phyloP scores from a whole-genome alignment of 2,888 invertebrate species.

The Cremastinae sp. region DNA sequence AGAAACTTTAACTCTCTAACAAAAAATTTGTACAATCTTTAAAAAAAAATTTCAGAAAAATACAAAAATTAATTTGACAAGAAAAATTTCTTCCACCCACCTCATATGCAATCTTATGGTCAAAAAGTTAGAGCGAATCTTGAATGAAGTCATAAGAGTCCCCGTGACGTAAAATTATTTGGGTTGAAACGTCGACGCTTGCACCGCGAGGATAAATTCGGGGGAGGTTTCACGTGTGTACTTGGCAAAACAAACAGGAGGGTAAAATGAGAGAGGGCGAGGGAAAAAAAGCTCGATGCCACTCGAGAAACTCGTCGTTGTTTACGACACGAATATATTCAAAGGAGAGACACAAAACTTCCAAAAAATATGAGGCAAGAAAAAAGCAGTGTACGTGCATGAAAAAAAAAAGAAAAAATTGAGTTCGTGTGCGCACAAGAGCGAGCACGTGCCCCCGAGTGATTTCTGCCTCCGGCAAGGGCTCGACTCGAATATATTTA shows the following conservation, averaged over 20 bases:
- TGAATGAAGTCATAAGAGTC: too few relatives aligned
- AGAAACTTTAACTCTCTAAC: too few relatives aligned
- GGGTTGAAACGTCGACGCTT: constrained; percentile 41
- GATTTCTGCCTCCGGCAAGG: constrained; percentile 43
- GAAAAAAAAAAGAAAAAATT: neutral
- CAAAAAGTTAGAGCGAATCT: too few relatives aligned
- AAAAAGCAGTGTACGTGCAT: too few relatives aligned
- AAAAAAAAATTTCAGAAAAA: too few relatives aligned
- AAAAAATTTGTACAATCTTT: too few relatives aligned
- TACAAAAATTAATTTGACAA: too few relatives aligned
- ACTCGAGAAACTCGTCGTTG: constrained; percentile 48
- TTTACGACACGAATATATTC: constrained; percentile 13
- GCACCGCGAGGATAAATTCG: too few relatives aligned
- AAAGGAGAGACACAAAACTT: constrained; percentile 44
- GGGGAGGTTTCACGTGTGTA: constrained; percentile 54
- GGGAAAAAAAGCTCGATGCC: constrained; percentile 29
- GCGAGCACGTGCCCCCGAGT: constrained; percentile 48
- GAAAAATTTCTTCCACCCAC: too few relatives aligned
- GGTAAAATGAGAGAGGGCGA: constrained; percentile 29
- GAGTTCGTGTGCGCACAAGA: neutral
- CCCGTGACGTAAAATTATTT: constrained; percentile 60
- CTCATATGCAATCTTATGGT: too few relatives aligned
- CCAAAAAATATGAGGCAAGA: constrained; percentile 45
- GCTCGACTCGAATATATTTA: constrained; percentile 25
- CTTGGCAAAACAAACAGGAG: constrained; percentile 71